Evolutionary conservation across 2,113 vertebrate genomes (phyloP), one percentile per base, ranked within the genome.

Genomic region (Leptodactylus fuscus): DNA sequence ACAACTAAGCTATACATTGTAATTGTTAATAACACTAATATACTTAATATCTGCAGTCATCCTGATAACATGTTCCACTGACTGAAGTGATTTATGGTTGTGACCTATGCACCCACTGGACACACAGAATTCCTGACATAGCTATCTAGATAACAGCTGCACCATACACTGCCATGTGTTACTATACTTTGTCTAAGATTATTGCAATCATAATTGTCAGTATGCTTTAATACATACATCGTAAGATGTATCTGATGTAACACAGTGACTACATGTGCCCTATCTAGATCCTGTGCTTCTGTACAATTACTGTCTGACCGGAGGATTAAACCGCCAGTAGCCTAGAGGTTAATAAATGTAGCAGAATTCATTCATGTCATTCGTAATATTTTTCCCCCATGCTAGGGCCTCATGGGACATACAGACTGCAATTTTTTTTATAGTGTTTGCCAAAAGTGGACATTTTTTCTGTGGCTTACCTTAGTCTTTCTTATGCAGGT

Each of bases 81-180:
- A 55, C 34, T 24, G n/a, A n/a, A 18, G 38, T 44, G 53, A 60
- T 80, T 44, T 16, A 60, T 80, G 38, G 53, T 9, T 80, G 53
- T 80, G 77, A 80, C 53, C 13, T 80, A 6, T 62, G 77, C 46
- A 32, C 46, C 38, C 29, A 8, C 48, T 0, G 2, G 74, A 76
- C 74, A 20, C 5, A 7, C 36, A 62, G 77, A 51, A 44, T 80
- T 80, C 53, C 77, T 80, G 13, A 27, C 77, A 62, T 80, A 79
- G 51, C 51, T 38, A 5, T 44, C 36, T n/a, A 60, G n/a, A 32
- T n/a, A 80, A 18, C 51, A 58, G 36, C 32, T 78, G 75, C 20
- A 36, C 49, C 29, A 8, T 58, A 38, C 34, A 62, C 76, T 13
- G 34, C 5, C 13, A 3, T 27, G 5, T 41, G 44, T 15, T 41